Evolutionary conservation across 2,888 invertebrate species (phyloP).

Genomic region (Cryptus viduatorius): DNA sequence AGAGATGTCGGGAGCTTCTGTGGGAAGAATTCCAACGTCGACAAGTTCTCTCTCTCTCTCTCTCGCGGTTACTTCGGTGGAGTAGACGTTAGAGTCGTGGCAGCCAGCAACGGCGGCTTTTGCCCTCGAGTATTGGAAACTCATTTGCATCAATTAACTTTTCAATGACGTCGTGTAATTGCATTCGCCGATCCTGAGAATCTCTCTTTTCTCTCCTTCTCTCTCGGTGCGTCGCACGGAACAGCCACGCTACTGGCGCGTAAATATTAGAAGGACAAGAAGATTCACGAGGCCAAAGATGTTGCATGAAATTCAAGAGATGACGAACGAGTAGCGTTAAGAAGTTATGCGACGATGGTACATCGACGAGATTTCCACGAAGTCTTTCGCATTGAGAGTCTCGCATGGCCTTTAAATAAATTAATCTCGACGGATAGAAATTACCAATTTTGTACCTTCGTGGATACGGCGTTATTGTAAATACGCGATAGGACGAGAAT

Average conservation of each 20-base stretch:
- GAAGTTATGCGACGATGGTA: constrained; percentile 20
- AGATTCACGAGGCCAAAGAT: constrained; percentile 40
- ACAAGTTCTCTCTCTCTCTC: constrained; percentile 62
- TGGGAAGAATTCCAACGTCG: constrained; percentile 56
- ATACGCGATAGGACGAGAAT: too few relatives aligned
- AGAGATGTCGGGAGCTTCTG: constrained; percentile 52
- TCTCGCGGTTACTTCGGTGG: constrained; percentile 50
- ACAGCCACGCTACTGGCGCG: constrained; percentile 27
- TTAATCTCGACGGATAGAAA: constrained; percentile 1
- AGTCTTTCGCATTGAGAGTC: constrained; percentile 45
- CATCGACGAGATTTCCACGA: constrained; percentile 17
- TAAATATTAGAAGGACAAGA: constrained; percentile 64
- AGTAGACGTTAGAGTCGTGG: constrained; percentile 53
- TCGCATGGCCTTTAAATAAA: neutral
- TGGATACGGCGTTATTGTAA: neutral
- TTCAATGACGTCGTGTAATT: constrained; percentile 79
- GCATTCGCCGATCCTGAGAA: constrained; percentile 74
- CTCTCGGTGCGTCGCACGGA: constrained; percentile 31
- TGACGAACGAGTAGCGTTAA: neutral
- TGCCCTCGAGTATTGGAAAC: constrained; percentile 77
- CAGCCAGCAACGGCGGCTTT: constrained; percentile 59
- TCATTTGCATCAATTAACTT: constrained; percentile 80
- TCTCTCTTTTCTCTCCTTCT: constrained; percentile 36
- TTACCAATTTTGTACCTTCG: neutral
- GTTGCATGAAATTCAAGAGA: neutral